Conservation (phyloP, 37 sponge, comb jelly and placozoan species). For the Bolinopsis microptera region DNA sequence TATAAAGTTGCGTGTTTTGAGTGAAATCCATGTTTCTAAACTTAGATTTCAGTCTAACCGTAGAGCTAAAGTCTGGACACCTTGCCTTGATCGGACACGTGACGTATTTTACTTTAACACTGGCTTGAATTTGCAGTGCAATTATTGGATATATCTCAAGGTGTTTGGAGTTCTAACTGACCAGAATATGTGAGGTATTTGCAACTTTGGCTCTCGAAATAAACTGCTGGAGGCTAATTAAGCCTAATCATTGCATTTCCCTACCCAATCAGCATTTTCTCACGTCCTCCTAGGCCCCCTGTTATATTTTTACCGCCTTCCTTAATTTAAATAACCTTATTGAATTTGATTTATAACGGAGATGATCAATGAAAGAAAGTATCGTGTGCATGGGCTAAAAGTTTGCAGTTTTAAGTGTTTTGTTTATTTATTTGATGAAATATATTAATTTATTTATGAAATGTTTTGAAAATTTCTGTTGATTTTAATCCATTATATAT, state of each 20-base stretch:
- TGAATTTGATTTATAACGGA: background rate
- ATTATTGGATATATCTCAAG: background rate
- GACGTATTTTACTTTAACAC: too few species aligned
- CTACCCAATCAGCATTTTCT: background rate
- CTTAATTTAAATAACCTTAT: background rate
- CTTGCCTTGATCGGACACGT: background rate
- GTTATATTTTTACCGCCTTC: too few species aligned
- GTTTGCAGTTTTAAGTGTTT: slow-evolving; percentile 24
- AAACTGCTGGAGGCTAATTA: background rate
- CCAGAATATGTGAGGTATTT: too few species aligned
- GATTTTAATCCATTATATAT: background rate
- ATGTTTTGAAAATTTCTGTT: slow-evolving; percentile 18
- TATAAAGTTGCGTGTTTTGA: too few species aligned
- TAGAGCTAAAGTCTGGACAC: background rate
- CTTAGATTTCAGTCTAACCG: too few species aligned
- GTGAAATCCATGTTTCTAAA: too few species aligned
- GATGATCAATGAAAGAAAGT: background rate
- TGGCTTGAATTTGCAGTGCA: background rate
- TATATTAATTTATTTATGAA: slow-evolving; percentile 56
- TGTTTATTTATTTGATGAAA: slow-evolving; percentile 61
- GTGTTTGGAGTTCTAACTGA: background rate
- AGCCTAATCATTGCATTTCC: background rate
- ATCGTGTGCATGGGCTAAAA: background rate
- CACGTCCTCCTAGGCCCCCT: too few species aligned
- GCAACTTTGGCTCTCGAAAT: background rate